Conservation (phyloP, 92 coral and sea anemone species). For the Zoanthus gigantus region DNA sequence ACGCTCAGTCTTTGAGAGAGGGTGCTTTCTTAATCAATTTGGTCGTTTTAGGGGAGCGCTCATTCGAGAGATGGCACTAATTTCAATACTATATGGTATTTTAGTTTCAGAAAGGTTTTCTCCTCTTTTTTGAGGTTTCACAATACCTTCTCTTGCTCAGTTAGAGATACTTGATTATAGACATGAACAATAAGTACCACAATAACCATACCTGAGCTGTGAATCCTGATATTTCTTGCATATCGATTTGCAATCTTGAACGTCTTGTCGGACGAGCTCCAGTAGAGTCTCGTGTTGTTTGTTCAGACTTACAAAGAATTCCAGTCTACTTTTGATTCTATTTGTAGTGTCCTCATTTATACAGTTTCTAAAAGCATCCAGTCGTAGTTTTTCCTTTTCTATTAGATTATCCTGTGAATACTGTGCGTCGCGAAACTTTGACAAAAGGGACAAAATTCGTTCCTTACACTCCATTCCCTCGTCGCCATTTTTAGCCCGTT, state of each 20-base stretch:
- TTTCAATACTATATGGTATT: no score
- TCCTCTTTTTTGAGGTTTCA: no score
- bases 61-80: no score
- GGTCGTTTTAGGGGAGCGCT: no score
- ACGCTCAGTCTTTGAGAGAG: no score
- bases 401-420: constrained; percentile 88
- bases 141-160: no score
- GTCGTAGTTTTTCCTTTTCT: constrained; percentile 88
- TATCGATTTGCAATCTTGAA: constrained; percentile 93
- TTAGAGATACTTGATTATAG: no score
- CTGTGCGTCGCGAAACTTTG: constrained; percentile 88
- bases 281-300: constrained; percentile 88
- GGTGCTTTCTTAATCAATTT: no score
- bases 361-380: constrained; percentile 95
- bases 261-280: constrained; percentile 90
- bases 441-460: constrained; percentile 79
- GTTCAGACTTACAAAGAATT: constrained; percentile 87
- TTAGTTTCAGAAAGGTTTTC: no score
- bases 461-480: constrained; percentile 90
- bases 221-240: constrained; percentile 85
- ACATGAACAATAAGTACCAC: no score
- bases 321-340: constrained; percentile 85
- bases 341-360: constrained; percentile 97
- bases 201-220: constrained; percentile 73
- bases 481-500: constrained; percentile 80